Conservation (phyloP, 2,888 invertebrate genomes). For the Elysia crispata region DNA sequence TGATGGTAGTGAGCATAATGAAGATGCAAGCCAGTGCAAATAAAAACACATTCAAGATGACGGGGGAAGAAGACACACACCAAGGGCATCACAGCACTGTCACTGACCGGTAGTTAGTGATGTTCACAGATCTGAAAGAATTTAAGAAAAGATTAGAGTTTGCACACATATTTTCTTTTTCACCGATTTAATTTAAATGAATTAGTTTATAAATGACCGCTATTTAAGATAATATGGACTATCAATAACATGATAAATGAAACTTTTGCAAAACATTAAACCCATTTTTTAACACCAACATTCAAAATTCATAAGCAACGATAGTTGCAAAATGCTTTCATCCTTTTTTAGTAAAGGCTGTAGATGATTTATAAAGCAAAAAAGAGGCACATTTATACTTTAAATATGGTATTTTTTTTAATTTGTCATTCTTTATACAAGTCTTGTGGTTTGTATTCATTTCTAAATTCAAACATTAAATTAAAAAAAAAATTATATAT, state of each 20-base stretch:
- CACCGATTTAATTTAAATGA: no score
- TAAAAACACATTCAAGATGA: background rate
- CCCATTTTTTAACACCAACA: background rate
- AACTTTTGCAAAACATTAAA: background rate
- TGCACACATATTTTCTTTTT: no score
- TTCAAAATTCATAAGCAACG: background rate
- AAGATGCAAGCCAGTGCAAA: constrained; percentile 14
- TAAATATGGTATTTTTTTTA: no score
- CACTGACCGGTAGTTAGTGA: constrained; percentile 72
- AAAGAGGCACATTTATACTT: no score
- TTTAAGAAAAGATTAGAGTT: constrained; percentile 21
- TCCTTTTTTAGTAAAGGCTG: no score
- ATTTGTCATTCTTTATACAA: no score
- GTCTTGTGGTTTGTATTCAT: no score
- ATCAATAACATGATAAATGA: background rate
- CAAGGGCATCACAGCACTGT: constrained; percentile 55
- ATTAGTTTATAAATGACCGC: no score
- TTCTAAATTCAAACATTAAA: no score
- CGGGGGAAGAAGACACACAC: background rate
- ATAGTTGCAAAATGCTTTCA: no score
- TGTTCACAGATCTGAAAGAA: constrained; percentile 72
- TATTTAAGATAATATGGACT: background rate
- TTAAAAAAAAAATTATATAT: constrained; percentile 12
- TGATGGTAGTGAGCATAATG: no score
- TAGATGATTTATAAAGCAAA: no score